Conservation (phyloP, 2,888 invertebrate genomes). For the Drosophila recens region DNA sequence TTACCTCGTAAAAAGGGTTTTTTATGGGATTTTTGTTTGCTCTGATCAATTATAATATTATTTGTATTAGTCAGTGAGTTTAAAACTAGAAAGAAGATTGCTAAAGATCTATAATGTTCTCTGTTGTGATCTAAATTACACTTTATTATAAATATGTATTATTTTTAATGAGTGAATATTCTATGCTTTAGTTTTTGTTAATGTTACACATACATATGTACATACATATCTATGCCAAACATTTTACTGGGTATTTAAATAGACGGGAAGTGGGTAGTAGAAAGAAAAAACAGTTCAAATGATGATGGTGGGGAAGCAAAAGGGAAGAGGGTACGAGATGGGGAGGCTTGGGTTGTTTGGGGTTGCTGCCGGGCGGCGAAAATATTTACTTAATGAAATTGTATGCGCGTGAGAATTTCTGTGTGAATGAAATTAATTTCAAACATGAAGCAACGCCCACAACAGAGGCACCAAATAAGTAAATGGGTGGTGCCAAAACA, state of each 20-base stretch:
- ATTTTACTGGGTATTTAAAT: conserved; percentile 24
- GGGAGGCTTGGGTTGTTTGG: background rate
- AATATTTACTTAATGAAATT: conserved; percentile 80
- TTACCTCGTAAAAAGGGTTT: no score
- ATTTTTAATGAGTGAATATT: background rate
- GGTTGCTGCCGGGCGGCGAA: conserved; percentile 61
- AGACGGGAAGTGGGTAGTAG: background rate
- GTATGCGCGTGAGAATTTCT: conserved; percentile 77
- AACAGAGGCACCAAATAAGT: conserved; percentile 18
- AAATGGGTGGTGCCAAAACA: background rate
- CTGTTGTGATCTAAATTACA: background rate
- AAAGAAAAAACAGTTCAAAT: conserved; percentile 11
- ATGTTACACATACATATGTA: background rate
- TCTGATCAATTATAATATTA: no score
- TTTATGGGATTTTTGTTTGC: no score
- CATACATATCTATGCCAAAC: background rate
- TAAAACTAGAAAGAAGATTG: no score
- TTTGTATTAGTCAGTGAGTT: no score
- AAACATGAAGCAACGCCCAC: conserved; percentile 60
- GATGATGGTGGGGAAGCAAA: background rate
- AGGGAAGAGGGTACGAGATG: background rate
- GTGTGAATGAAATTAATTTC: conserved; percentile 79
- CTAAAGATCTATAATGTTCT: background rate
- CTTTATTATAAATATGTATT: background rate
- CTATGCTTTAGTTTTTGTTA: background rate